Conservation (phyloP, 1,140 invertebrate species). For the Hyles vespertilio region DNA sequence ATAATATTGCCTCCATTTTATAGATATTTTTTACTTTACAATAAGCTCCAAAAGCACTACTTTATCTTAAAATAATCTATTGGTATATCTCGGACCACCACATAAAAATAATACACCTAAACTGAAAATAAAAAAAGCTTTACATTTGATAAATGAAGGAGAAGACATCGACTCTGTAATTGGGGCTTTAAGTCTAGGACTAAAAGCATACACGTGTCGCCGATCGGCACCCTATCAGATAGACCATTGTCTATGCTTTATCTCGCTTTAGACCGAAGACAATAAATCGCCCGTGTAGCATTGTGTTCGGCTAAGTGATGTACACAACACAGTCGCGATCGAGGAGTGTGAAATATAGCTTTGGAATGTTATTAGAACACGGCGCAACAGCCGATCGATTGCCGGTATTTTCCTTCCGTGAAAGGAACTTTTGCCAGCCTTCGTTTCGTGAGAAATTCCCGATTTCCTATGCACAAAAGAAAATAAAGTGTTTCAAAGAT, state of each 20-base stretch:
- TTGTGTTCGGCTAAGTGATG: slow-evolving; percentile 64
- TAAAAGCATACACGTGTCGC: slow-evolving; percentile 72
- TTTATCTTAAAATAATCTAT: too few species aligned
- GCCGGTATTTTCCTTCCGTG: slow-evolving; percentile 30
- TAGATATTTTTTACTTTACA: too few species aligned
- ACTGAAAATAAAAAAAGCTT: slow-evolving; percentile 43
- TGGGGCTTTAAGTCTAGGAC: slow-evolving; percentile 64
- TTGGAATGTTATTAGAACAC: slow-evolving; percentile 61
- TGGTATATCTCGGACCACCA: too few species aligned
- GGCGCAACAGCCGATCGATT: slow-evolving; percentile 47
- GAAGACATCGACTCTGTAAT: slow-evolving; percentile 52
- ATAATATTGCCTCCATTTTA: too few species aligned
- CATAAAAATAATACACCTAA: neutral
- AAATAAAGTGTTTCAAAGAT: too few species aligned
- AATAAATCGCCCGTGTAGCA: slow-evolving; percentile 68
- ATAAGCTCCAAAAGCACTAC: too few species aligned
- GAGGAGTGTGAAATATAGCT: slow-evolving; percentile 63
- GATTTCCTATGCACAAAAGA: slow-evolving; percentile 2
- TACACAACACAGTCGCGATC: slow-evolving; percentile 46
- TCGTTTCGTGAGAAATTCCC: slow-evolving; percentile 3
- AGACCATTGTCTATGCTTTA: slow-evolving; percentile 66
- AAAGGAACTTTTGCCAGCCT: slow-evolving; percentile 28
- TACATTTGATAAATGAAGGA: too few species aligned
- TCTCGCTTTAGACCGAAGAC: slow-evolving; percentile 50
- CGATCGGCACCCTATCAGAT: slow-evolving; percentile 55